Conservation (phyloP, 2,888 invertebrate genomes). For the Argyresthia goedartella region DNA sequence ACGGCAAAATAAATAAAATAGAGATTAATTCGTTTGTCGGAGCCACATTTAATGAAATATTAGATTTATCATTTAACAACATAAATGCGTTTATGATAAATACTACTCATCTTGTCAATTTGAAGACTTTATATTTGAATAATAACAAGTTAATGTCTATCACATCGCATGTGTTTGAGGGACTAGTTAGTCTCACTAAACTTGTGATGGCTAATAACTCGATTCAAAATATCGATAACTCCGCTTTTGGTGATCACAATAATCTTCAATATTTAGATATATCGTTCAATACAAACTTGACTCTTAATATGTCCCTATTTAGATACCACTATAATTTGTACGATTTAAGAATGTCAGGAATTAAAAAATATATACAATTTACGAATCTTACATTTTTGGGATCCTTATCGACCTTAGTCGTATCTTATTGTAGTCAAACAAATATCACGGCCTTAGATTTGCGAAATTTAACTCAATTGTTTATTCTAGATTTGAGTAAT, state of each 20-base stretch:
- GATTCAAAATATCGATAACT: conserved; percentile 19
- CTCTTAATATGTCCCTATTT: conserved; percentile 20
- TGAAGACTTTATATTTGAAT: conserved; percentile 27
- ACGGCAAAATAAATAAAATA: conserved; percentile 27
- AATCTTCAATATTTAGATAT: conserved; percentile 31
- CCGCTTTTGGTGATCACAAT: conserved; percentile 22
- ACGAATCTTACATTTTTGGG: conserved; percentile 12
- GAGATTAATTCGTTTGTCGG: conserved; percentile 33
- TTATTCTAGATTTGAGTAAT: conserved; percentile 24
- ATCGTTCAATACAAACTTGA: conserved; percentile 31
- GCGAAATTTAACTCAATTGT: conserved; percentile 19
- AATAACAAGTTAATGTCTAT: conserved; percentile 32
- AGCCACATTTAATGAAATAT: conserved; percentile 26
- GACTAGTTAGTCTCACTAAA: conserved; percentile 20
- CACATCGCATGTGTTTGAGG: conserved; percentile 17
- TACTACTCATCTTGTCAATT: conserved; percentile 24
- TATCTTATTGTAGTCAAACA: conserved; percentile 24
- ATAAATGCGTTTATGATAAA: conserved; percentile 31
- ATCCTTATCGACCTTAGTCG: conserved; percentile 19
- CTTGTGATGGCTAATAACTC: conserved; percentile 29
- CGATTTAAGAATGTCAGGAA: conserved; percentile 28
- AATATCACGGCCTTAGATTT: conserved; percentile 22
- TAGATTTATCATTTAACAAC: conserved; percentile 43
- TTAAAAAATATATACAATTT: conserved; percentile 22
- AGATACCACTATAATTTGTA: conserved; percentile 18